Base-by-base conservation (phyloP, 2,113 vertebrate species). In the Cheilinus undulatus region DNA sequence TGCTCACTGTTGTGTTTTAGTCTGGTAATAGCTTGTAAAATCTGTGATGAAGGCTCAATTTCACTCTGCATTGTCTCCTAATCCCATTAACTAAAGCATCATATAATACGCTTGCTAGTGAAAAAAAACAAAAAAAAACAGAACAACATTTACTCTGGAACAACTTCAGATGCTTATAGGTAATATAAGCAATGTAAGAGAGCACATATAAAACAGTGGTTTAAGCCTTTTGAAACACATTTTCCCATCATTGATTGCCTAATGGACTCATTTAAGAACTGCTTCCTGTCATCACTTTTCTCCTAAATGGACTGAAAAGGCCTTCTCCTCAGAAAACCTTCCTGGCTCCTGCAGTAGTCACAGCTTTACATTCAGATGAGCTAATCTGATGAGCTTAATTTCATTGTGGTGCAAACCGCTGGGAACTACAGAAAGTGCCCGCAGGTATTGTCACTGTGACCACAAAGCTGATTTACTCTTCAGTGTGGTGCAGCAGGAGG, bases 291-390 rank as follows among this genome's bases (percentile, higher is more conserved):
- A 43, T 22, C 8, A 4, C 13, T 24, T 26, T 34, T 38, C 14
- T 57, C 9, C 12, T 17, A 50, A 65, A 46, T 65, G 32, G 73
- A 56, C 52, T 64, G 17, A 71, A 68, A 74, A 43, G 19, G 46
- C 53, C 28, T 26, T 59, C 40, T 74, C 27, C 58, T 59, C 59
- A 38, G 56, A 67, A 59, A 46, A 26, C 15, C 20, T 50, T 48
- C 7, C 61, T 12, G 20, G 23, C 56, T 65, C 19, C 62, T 43
- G 34, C 42, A 48, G 40, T 13, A 54, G 59, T 64, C 67, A 56
- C 69, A 61, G 75, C 69, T 85, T 77, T 68, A 70, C 43, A 73
- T 68, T 70, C 57, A 73, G 82, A 86, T 69, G 36, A 76, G 48
- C 60, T 63, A 34, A 62, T 80, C 62, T 74, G 79, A 79, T 73